Evolutionary conservation across 2,797 vertebrate genomes (phyloP).

Genomic region (Rhabdomys pumilio): DNA sequence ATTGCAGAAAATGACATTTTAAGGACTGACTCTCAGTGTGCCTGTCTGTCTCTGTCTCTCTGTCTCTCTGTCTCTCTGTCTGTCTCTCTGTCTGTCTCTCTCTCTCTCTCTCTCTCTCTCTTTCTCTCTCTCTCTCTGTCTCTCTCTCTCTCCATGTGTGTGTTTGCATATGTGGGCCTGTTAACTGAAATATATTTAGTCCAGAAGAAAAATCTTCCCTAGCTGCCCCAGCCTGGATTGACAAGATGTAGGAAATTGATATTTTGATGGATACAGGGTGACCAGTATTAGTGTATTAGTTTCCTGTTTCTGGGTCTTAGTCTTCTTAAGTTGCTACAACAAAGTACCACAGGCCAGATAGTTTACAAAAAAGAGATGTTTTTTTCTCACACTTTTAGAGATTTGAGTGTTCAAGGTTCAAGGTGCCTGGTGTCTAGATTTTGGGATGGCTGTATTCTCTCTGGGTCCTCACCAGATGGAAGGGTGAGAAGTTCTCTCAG

Average conservation of each 20-base stretch:
- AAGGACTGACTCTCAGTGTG: neutral
- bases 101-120: neutral
- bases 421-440: neutral
- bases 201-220: neutral
- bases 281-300: too few species aligned
- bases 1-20: neutral
- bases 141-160: neutral
- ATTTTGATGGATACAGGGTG: neutral
- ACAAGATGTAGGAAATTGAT: neutral
- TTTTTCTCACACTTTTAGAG: neutral
- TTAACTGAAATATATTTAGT: neutral
- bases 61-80: too few species aligned
- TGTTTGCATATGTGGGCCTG: neutral
- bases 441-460: neutral
- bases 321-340: neutral
- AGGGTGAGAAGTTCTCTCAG: neutral
- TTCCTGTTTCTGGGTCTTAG: neutral
- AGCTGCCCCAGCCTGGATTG: neutral
- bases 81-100: too few species aligned
- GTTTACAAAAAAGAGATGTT: neutral
- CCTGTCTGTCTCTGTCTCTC: too few species aligned
- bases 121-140: neutral
- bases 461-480: neutral
- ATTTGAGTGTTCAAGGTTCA: neutral
- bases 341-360: neutral